Evolutionary conservation across 2,113 vertebrate genomes (phyloP).

Genomic region (Micronycteris hirsuta): DNA sequence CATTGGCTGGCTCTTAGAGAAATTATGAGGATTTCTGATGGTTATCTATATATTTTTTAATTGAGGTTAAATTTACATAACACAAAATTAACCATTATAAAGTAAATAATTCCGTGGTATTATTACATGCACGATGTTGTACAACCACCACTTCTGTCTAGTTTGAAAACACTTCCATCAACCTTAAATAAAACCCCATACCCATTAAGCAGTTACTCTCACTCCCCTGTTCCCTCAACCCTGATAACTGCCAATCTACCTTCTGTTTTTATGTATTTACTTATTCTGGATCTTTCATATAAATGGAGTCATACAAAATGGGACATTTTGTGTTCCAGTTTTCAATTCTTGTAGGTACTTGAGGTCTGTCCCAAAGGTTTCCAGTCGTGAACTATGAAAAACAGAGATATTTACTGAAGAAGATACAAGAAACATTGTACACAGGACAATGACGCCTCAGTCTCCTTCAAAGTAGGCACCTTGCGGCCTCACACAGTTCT

Average conservation of each 20-base stretch:
- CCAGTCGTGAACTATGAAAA: too few relatives aligned
- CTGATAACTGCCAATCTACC: neutral
- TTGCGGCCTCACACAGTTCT: too few relatives aligned
- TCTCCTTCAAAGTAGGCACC: too few relatives aligned
- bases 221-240: neutral
- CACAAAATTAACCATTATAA: neutral
- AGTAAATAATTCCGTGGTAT: neutral
- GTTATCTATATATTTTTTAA: neutral
- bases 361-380: too few relatives aligned
- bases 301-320: neutral
- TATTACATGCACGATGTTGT: neutral
- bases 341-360: neutral
- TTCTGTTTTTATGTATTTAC: neutral
- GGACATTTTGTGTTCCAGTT: neutral
- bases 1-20: neutral
- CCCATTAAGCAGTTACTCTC: neutral
- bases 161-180: neutral
- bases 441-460: too few relatives aligned
- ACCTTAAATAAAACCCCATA: neutral
- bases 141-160: neutral
- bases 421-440: too few relatives aligned
- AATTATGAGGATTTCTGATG: neutral
- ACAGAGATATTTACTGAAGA: too few relatives aligned
- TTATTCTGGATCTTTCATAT: neutral
- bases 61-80: neutral